A percentile compares a stretch with the other conserved stretches of the same genome.
Evolutionary conservation across 2,888 invertebrate genomes (phyloP).

Genomic region (Leptinotarsa peninsularis): DNA sequence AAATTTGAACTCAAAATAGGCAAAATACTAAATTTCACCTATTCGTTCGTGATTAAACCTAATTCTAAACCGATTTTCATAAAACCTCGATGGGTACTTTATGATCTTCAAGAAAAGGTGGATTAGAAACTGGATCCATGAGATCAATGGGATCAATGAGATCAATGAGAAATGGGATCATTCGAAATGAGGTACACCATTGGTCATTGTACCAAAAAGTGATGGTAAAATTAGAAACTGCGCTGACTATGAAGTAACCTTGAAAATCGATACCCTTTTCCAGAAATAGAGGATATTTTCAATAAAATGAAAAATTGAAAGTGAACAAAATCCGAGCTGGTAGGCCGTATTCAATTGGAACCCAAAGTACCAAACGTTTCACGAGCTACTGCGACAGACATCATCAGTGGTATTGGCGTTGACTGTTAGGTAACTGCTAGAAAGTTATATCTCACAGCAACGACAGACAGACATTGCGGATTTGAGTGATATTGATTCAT

Average conservation of each 20-base stretch:
- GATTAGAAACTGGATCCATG: neutral
- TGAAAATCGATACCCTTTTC: neutral
- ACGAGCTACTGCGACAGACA: no score
- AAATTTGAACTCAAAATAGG: no score
- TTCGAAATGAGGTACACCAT: neutral
- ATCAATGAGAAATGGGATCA: conserved; percentile 5
- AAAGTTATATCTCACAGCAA: no score
- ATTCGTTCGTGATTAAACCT: no score
- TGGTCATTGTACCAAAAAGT: conserved; percentile 8
- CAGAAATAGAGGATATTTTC: neutral
- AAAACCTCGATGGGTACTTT: neutral
- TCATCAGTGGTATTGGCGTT: no score
- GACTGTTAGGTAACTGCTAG: no score
- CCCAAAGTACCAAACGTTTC: no score
- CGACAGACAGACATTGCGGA: no score
- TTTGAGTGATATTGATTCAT: no score
- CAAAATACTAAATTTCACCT: no score
- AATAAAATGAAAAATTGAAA: neutral
- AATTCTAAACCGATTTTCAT: neutral
- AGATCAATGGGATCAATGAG: neutral
- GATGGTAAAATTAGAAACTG: neutral
- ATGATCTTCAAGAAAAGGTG: neutral
- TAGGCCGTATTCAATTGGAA: no score
- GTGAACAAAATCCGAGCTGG: no score
- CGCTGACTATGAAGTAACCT: neutral